Percentiles rank a stretch among this genome's conserved stretches.
These are phyloP conservation scores for Iguana delicatissima DNA, from an alignment of 2,797 vertebrate genomes.

Conservation along the genomic window DNA sequence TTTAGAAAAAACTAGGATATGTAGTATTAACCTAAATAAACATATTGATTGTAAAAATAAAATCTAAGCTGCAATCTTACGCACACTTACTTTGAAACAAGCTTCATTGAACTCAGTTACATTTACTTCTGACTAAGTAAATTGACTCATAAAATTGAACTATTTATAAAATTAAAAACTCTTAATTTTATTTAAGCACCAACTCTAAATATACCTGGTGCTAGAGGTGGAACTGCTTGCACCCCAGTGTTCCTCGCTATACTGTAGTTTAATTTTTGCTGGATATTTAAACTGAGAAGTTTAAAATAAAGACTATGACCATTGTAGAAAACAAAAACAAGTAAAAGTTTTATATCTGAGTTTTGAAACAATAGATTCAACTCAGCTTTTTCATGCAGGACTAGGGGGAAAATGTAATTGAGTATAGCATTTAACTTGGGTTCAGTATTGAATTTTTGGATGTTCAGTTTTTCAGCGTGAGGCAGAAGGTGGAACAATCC, in stretches of 20 bases:
- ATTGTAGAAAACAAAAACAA: background rate
- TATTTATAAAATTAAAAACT: slow-evolving; percentile 10
- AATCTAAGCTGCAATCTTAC: background rate
- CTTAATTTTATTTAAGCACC: background rate
- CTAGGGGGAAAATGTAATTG: background rate
- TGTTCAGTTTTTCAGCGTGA: background rate
- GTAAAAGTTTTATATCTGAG: background rate
- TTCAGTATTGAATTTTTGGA: background rate
- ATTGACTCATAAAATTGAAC: background rate
- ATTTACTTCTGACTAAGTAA: background rate
- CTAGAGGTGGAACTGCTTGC: background rate
- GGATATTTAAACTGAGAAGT: background rate
- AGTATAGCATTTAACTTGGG: background rate
- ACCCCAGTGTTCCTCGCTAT: background rate
- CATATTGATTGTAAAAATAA: background rate
- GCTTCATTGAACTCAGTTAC: background rate
- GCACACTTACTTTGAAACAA: background rate
- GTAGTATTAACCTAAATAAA: too few relatives aligned
- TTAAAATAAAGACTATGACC: background rate
- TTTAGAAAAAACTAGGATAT: background rate
- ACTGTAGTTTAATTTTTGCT: background rate
- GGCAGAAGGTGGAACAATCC: background rate
- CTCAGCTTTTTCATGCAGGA: background rate
- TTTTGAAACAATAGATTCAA: background rate
- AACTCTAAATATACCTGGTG: background rate